Percentiles rank a stretch among this genome's conserved stretches.
Conservation (phyloP, 2,888 invertebrate genomes). For the Zelleria hepariella region DNA sequence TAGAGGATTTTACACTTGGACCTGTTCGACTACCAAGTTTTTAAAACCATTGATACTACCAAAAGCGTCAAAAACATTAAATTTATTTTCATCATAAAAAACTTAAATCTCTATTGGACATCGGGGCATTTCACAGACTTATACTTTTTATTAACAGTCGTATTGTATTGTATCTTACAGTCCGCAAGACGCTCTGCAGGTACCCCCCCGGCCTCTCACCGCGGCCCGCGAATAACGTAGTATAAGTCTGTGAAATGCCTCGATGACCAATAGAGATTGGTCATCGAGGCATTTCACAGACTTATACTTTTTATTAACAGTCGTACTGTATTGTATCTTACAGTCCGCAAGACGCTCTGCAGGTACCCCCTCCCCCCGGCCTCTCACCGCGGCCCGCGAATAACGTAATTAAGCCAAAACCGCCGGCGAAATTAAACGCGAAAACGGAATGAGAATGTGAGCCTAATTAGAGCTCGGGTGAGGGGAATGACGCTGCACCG, state of each 20-base stretch:
- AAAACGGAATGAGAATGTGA: constrained; percentile 74
- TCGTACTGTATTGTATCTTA: background rate
- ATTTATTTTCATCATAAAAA: no score
- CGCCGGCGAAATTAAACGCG: constrained; percentile 73
- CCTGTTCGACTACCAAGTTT: no score
- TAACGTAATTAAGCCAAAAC: constrained; percentile 74
- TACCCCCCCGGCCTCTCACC: constrained; percentile 22
- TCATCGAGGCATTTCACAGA: no score
- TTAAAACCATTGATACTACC: no score
- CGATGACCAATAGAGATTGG: no score
- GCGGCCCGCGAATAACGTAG: constrained; percentile 68
- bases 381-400: constrained; percentile 43
- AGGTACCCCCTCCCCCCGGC: constrained; percentile 20
- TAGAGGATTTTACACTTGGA: no score
- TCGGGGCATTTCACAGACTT: no score
- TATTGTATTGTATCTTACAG: background rate
- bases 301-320: no score
- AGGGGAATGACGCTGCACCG: constrained; percentile 26
- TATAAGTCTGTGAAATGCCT: no score
- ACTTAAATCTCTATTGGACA: no score
- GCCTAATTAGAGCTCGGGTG: constrained; percentile 70
- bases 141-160: no score
- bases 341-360: constrained; percentile 6
- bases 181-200: constrained; percentile 14
- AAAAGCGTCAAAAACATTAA: no score